Conservation (phyloP, 2,888 invertebrate genomes). For the Deroplatys truncata region DNA sequence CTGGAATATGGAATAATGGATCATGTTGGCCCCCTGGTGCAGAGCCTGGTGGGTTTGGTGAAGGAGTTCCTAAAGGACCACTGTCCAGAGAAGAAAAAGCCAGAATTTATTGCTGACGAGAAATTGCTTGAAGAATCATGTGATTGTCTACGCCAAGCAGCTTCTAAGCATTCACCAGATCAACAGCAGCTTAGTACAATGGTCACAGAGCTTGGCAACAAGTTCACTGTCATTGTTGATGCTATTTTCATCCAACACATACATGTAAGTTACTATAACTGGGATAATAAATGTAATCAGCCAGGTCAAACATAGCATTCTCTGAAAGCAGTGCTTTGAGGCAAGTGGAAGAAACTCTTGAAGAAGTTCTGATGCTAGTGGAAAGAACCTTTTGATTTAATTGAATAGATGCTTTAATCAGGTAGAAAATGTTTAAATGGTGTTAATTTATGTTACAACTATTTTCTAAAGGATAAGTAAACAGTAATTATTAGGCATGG, state of each 20-base stretch:
- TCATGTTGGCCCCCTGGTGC: constrained; percentile 49
- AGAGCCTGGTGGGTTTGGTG: constrained; percentile 54
- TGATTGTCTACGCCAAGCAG: constrained; percentile 31
- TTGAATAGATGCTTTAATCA: too few species aligned
- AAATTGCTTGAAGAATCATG: constrained; percentile 49
- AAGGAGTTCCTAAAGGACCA: constrained; percentile 55
- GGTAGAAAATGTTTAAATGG: too few species aligned
- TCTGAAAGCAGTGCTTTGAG: too few species aligned
- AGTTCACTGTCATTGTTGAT: constrained; percentile 56
- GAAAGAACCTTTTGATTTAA: too few species aligned
- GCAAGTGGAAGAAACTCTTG: too few species aligned
- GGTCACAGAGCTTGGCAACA: constrained; percentile 52
- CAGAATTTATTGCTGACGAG: constrained; percentile 39
- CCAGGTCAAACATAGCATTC: too few species aligned
- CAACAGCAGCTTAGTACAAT: constrained; percentile 40
- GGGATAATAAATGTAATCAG: not conserved
- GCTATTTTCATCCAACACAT: constrained; percentile 55
- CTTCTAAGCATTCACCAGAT: constrained; percentile 23
- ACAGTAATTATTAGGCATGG: too few species aligned
- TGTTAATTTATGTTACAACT: too few species aligned
- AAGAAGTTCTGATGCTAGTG: too few species aligned
- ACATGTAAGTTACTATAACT: constrained; percentile 45
- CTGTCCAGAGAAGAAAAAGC: constrained; percentile 45
- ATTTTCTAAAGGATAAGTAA: too few species aligned
- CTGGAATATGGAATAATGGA: constrained; percentile 42